These are phyloP conservation scores for Hydrotaea cyrtoneurina DNA, from an alignment of 2,888 invertebrate species.

Conservation along the genomic window DNA sequence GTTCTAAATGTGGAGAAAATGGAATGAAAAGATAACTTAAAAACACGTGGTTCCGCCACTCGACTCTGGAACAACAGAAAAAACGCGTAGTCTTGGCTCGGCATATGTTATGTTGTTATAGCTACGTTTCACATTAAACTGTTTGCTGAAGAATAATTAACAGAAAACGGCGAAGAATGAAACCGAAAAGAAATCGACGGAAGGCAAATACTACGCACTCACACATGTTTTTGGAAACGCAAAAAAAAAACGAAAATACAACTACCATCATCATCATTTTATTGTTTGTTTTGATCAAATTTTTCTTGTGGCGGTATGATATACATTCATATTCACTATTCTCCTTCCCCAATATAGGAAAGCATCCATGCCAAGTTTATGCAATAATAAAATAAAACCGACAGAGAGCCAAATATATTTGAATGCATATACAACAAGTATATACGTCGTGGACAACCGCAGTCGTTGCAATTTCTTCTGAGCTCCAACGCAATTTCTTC, in stretches of 20 bases:
- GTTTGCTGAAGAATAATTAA: background rate
- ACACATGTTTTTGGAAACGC: background rate
- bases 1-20: background rate
- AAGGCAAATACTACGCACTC: too few relatives aligned
- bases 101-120: too few relatives aligned
- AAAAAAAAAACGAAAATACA: background rate
- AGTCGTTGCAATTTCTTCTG: background rate
- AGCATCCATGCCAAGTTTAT: background rate
- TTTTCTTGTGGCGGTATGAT: background rate
- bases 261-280: slow-evolving; percentile 14
- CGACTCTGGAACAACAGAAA: background rate
- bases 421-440: background rate
- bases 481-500: too few relatives aligned
- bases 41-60: slow-evolving; percentile 34
- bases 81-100: background rate
- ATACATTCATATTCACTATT: background rate
- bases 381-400: too few relatives aligned
- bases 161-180: background rate
- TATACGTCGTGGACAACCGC: background rate
- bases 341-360: too few relatives aligned
- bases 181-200: background rate
- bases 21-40: background rate
- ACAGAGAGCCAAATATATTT: background rate
- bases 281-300: slow-evolving; percentile 56
- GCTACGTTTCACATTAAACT: background rate